phyloP scores from a whole-genome alignment of 2,888 invertebrate species.

The Chironomus tentans region DNA sequence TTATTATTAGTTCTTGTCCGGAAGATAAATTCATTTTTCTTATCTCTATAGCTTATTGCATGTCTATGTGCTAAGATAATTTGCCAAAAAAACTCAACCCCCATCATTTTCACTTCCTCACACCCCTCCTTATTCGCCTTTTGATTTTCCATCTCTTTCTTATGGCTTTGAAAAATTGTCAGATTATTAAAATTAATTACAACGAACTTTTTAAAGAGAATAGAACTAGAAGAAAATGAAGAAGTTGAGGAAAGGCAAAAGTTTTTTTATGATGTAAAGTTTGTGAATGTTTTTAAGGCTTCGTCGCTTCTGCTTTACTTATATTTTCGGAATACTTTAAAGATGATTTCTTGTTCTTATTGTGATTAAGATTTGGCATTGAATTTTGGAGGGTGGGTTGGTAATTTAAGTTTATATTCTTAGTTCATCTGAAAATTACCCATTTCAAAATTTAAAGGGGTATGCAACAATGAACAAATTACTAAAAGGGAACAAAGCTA shows the following conservation, averaged over 20 bases:
- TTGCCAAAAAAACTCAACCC: not conserved
- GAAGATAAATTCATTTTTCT: not conserved
- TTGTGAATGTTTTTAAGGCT: no score
- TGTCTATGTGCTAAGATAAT: not conserved
- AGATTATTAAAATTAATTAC: slow-evolving; percentile 9
- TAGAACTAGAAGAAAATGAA: not conserved
- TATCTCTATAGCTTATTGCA: not conserved
- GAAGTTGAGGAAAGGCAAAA: not conserved
- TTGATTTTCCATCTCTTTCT: not conserved
- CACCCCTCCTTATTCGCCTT: not conserved
- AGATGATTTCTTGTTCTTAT: no score
- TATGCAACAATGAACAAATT: no score
- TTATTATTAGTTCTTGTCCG: not conserved
- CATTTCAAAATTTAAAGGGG: no score
- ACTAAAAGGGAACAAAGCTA: no score
- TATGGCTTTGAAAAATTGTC: not conserved
- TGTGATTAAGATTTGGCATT: no score
- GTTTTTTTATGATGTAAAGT: not conserved
- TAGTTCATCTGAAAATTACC: no score
- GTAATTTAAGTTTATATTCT: no score
- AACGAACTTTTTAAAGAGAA: not conserved
- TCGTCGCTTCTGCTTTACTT: no score
- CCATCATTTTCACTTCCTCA: no score
- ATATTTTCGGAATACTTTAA: no score
- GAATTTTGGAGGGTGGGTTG: no score